Conservation (phyloP, 2,888 invertebrate species). For the Pelosia muscerda region DNA sequence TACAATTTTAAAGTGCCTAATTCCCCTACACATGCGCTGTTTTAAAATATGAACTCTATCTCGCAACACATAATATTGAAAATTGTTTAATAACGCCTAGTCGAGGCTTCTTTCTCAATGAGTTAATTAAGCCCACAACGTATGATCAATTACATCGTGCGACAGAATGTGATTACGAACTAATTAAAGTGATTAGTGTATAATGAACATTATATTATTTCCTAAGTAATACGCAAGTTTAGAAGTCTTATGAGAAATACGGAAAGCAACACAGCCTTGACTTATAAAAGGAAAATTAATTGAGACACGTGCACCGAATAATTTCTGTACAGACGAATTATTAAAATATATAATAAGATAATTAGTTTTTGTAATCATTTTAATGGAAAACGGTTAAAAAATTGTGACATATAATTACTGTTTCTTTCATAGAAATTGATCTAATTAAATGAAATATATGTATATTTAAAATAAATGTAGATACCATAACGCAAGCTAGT, state of each 20-base stretch:
- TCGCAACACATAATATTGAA: neutral
- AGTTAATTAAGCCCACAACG: slow-evolving; percentile 41
- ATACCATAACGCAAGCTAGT: no score
- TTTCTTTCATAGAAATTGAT: neutral
- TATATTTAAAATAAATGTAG: no score
- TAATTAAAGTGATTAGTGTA: slow-evolving; percentile 41
- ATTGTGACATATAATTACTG: neutral
- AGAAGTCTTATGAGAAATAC: neutral
- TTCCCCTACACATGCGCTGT: neutral
- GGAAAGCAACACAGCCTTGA: neutral
- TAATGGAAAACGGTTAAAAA: neutral
- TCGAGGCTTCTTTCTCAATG: slow-evolving; percentile 18
- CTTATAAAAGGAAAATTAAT: slow-evolving; percentile 7
- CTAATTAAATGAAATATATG: neutral
- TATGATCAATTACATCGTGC: slow-evolving; percentile 49
- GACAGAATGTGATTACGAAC: slow-evolving; percentile 41
- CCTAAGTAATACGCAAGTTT: slow-evolving; percentile 11
- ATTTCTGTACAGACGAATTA: neutral
- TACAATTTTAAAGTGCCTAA: slow-evolving; percentile 33
- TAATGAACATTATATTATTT: slow-evolving; percentile 29
- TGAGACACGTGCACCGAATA: neutral
- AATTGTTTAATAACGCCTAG: slow-evolving; percentile 4
- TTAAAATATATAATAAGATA: slow-evolving; percentile 2
- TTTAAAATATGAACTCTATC: slow-evolving; percentile 7
- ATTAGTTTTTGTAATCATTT: neutral